Percentiles rank a stretch among this genome's conserved stretches.
Evolutionary conservation across 2,888 invertebrate genomes (phyloP).

Genomic region (Celastrina argiolus): DNA sequence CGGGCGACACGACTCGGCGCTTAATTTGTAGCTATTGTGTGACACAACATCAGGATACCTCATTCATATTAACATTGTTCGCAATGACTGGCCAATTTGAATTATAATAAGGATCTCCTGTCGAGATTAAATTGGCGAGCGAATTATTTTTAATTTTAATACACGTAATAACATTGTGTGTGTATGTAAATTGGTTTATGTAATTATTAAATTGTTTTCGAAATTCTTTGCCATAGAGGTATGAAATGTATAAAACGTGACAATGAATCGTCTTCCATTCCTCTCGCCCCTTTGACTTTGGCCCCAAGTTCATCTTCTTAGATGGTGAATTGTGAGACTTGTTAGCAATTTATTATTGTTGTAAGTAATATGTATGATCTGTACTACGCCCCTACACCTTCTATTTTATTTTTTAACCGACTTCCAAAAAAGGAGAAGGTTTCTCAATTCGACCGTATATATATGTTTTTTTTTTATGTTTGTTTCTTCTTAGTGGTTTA

Average conservation of each 20-base stretch:
- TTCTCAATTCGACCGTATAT: no score
- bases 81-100: slow-evolving; percentile 42
- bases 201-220: background rate
- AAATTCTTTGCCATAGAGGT: background rate
- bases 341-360: no score
- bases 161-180: background rate
- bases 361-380: no score
- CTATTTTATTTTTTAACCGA: no score
- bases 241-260: background rate
- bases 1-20: background rate
- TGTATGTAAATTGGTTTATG: no score
- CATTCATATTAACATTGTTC: slow-evolving; percentile 66
- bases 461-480: no score
- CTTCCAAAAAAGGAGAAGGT: no score
- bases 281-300: no score
- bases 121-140: background rate
- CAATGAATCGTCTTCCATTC: background rate
- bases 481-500: no score
- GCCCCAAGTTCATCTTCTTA: no score
- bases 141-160: background rate
- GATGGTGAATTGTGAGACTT: no score
- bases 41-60: slow-evolving; percentile 53
- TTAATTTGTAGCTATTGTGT: slow-evolving; percentile 25
- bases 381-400: no score
- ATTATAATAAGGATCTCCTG: slow-evolving; percentile 32